phyloP scores from a whole-genome alignment of 2,888 invertebrate species.

The Tillus elongatus region DNA sequence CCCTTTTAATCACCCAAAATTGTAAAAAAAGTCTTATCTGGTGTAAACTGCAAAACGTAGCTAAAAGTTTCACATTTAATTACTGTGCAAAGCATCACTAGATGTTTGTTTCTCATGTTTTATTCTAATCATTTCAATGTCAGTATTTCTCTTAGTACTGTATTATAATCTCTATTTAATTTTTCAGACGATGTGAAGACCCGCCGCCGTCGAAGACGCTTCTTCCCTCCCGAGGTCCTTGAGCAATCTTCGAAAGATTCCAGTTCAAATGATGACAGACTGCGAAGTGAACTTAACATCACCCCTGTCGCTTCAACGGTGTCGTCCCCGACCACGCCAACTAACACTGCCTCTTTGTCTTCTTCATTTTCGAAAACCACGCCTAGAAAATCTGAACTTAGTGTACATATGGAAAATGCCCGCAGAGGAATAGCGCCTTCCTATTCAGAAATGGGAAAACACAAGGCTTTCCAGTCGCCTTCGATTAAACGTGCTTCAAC shows the following conservation, averaged over 20 bases:
- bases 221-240: slow-evolving; percentile 34
- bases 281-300: slow-evolving; percentile 26
- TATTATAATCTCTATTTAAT: too few species aligned
- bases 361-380: slow-evolving; percentile 15
- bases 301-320: slow-evolving; percentile 28
- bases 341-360: slow-evolving; percentile 15
- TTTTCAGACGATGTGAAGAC: slow-evolving; percentile 30
- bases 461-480: slow-evolving; percentile 20
- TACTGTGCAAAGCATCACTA: too few species aligned
- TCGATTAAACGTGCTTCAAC: slow-evolving; percentile 19
- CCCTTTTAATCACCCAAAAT: too few species aligned
- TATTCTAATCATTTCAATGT: too few species aligned
- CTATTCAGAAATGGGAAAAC: slow-evolving; percentile 30
- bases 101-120: too few species aligned
- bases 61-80: too few species aligned
- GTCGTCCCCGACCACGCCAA: slow-evolving; percentile 4
- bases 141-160: too few species aligned
- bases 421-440: slow-evolving; percentile 32
- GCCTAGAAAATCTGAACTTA: slow-evolving; percentile 33
- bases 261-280: slow-evolving; percentile 15
- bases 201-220: slow-evolving; percentile 32
- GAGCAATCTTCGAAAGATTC: slow-evolving; percentile 23
- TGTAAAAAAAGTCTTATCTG: too few species aligned
- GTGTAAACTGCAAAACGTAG: too few species aligned
- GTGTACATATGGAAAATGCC: slow-evolving; percentile 42